phyloP scores from a whole-genome alignment of 2,113 vertebrate genomes.

The Corythornis madagascariensis region DNA sequence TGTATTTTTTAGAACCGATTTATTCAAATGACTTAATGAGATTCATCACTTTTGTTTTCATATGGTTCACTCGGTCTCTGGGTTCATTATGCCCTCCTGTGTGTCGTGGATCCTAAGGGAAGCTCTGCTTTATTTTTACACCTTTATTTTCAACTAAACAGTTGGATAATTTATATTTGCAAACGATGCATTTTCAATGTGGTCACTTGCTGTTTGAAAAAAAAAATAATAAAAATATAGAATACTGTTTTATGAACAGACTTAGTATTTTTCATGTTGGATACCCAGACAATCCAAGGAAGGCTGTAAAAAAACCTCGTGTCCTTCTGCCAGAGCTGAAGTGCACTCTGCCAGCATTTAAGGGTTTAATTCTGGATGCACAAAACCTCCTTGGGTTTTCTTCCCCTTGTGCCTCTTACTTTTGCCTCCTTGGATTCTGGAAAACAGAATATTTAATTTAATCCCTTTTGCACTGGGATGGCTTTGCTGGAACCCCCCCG shows the following conservation, averaged over 20 bases:
- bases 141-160: constrained; percentile 67
- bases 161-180: constrained; percentile 79
- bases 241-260: constrained; percentile 78
- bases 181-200: constrained; percentile 82
- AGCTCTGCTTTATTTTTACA: constrained; percentile 79
- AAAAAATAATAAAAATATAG: constrained; percentile 69
- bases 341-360: too few species aligned
- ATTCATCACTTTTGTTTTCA: constrained; percentile 71
- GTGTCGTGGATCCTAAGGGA: constrained; percentile 78
- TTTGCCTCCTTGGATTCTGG: background rate
- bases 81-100: constrained; percentile 74
- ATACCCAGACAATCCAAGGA: background rate
- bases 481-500: background rate
- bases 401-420: background rate
- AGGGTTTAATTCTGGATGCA: background rate
- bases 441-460: background rate
- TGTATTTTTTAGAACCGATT: constrained; percentile 67
- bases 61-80: constrained; percentile 70
- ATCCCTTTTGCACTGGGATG: background rate
- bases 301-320: too few species aligned
- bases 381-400: background rate
- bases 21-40: constrained; percentile 70
- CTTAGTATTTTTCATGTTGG: constrained; percentile 75
- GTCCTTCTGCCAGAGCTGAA: too few species aligned
- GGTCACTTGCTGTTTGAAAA: constrained; percentile 79